Evolutionary conservation across 2,113 vertebrate genomes (phyloP), one percentile per base, ranked within the genome.

Genomic region (Solenodon paradoxus): DNA sequence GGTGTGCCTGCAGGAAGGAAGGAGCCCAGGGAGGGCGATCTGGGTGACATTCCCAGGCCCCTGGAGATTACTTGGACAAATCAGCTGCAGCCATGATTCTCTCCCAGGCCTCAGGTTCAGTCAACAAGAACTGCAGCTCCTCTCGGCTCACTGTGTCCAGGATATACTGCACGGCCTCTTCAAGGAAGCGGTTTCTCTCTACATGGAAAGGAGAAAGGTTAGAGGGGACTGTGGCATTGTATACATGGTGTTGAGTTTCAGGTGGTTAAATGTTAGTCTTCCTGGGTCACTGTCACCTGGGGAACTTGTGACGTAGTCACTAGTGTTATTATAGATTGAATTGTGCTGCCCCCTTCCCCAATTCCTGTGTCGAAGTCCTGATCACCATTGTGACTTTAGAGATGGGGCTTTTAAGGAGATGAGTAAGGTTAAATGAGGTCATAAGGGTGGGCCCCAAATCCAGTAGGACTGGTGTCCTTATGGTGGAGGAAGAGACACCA

Each of bases 131-230:
- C 0, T 47, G 7, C 32, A 79, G 30, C 0, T 49, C 8, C 2
- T 51, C 35, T 5, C 1, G 5, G 8, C 2, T 35, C 16, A 19
- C 0, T 4, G 0, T 2, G 26, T 19, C 3, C 80, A 0, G 38
- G 12, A 95, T 10, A 35, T 3, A 57, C 8, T 47, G 2, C 2
- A 2, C 0, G 19, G 4, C 26, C 0, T 55, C 2, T 15, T 79
- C 19, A 3, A 89, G 3, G 28, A 66, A 28, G 6, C 0, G 4
- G 38, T 35, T 7, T 1, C 0, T 20, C 1, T 66, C 94, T 95
- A 32, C 15, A 35, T 47, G 72, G 72, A 57, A 40, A 86, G 19
- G 15, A 63, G 45, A 68, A 19, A 53, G 30, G 11, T 79, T 2
- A 32, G 59, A 17, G 28, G n/a, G 20, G 28, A 45, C 38, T 8